Conservation (phyloP, 2,888 invertebrate genomes). For the Loripinus fragilis region DNA sequence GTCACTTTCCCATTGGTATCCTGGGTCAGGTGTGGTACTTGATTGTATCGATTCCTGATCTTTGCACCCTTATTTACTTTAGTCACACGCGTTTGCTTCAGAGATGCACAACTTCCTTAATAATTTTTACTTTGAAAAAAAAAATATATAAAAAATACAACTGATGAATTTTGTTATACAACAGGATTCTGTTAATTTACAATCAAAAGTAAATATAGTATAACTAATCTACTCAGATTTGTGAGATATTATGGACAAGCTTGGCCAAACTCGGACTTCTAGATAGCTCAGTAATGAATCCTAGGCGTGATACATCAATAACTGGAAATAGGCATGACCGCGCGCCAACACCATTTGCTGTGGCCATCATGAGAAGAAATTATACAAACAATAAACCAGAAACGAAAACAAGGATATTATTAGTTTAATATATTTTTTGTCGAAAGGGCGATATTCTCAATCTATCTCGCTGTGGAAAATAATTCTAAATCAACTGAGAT, state of each 20-base stretch:
- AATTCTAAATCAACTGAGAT: slow-evolving; percentile 23
- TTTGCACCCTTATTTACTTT: no score
- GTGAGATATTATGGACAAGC: not conserved
- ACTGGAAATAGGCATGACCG: slow-evolving; percentile 17
- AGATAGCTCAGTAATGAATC: slow-evolving; percentile 7
- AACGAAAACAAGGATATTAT: slow-evolving; percentile 23
- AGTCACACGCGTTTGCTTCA: no score
- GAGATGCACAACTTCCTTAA: no score
- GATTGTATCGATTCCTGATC: no score
- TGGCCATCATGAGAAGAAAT: slow-evolving; percentile 12
- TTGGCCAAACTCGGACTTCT: not conserved
- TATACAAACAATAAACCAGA: slow-evolving; percentile 22
- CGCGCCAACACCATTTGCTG: slow-evolving; percentile 16
- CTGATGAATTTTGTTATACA: no score
- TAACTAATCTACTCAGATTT: not conserved
- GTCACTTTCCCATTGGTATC: no score
- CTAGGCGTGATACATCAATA: not conserved
- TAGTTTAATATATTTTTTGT: slow-evolving; percentile 22
- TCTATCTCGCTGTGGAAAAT: slow-evolving; percentile 19
- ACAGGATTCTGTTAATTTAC: not conserved
- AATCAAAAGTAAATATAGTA: not conserved
- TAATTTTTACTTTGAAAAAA: no score
- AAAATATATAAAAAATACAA: no score
- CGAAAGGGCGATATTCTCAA: slow-evolving; percentile 17
- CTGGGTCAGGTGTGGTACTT: no score